A percentile compares a stretch with the other conserved stretches of the same genome.
phyloP scores from a whole-genome alignment of 1,140 invertebrate genomes.

The Orchesella cincta region DNA sequence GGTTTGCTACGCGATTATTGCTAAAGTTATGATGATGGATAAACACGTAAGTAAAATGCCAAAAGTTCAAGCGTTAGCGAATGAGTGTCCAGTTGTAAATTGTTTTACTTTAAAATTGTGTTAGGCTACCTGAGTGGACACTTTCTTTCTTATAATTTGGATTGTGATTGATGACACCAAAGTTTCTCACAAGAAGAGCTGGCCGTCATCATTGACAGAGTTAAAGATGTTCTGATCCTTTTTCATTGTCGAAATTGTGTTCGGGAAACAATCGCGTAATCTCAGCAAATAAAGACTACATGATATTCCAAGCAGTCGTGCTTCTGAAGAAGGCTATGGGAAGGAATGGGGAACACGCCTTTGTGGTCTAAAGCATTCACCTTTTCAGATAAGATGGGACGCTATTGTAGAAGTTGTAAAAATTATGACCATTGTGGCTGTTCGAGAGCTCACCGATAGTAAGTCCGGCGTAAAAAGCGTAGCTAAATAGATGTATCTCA shows the following conservation, averaged over 20 bases:
- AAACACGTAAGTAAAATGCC: slow-evolving; percentile 28
- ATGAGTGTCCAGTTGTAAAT: neutral
- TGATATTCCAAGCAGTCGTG: slow-evolving; percentile 30
- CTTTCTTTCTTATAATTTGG: slow-evolving; percentile 34
- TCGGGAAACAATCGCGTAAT: slow-evolving; percentile 4
- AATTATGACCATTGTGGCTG: slow-evolving; percentile 26
- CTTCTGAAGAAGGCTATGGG: slow-evolving; percentile 22
- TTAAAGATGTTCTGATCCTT: slow-evolving; percentile 1
- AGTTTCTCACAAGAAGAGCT: slow-evolving; percentile 7
- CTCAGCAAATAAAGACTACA: slow-evolving; percentile 28
- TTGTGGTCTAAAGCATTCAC: no score
- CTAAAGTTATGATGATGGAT: slow-evolving; percentile 20
- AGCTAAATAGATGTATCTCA: no score
- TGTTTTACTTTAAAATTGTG: neutral
- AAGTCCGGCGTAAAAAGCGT: slow-evolving; percentile 35
- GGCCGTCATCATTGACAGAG: neutral
- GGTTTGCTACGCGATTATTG: slow-evolving; percentile 8
- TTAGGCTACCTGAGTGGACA: slow-evolving; percentile 31
- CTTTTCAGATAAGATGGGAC: no score
- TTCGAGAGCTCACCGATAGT: slow-evolving; percentile 33
- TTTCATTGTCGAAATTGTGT: slow-evolving; percentile 11
- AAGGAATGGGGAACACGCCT: slow-evolving; percentile 5
- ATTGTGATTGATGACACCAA: slow-evolving; percentile 22
- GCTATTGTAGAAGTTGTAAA: neutral
- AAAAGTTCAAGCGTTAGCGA: neutral